Evolutionary conservation across 1,140 invertebrate species (phyloP).

Genomic region (Sipha flava): DNA sequence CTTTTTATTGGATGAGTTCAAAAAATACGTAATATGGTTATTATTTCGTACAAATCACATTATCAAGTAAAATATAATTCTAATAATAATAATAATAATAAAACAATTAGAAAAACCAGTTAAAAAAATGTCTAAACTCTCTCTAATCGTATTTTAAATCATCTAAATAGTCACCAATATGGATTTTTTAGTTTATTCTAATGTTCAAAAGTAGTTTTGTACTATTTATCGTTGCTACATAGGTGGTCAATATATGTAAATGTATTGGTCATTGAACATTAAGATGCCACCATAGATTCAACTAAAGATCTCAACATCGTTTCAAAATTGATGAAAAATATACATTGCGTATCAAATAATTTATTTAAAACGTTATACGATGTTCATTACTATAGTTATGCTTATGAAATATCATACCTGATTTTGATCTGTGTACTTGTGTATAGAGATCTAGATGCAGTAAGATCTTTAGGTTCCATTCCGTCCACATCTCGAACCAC

Average conservation of each 20-base stretch:
- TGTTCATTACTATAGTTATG: not conserved
- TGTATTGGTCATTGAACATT: not conserved
- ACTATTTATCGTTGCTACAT: not conserved
- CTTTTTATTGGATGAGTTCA: too few species aligned
- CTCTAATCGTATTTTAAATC: not conserved
- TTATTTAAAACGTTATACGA: not conserved
- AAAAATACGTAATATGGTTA: too few species aligned
- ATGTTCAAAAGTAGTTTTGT: not conserved
- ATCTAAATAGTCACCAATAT: not conserved
- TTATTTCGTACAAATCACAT: too few species aligned
- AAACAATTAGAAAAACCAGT: too few species aligned
- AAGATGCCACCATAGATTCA: not conserved
- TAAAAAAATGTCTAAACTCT: not conserved
- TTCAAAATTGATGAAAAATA: not conserved
- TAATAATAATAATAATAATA: too few species aligned
- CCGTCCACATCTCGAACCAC: conserved; percentile 51
- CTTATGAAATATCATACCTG: conserved; percentile 46
- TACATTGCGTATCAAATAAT: not conserved
- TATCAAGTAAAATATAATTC: too few species aligned
- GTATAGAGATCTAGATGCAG: conserved; percentile 49
- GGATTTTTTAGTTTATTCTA: not conserved
- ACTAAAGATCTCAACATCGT: not conserved
- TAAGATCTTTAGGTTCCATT: conserved; percentile 56
- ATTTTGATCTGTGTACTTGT: conserved; percentile 58
- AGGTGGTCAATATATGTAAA: not conserved